phyloP scores from a whole-genome alignment of 1,140 invertebrate species.

The Eriosoma lanigerum region DNA sequence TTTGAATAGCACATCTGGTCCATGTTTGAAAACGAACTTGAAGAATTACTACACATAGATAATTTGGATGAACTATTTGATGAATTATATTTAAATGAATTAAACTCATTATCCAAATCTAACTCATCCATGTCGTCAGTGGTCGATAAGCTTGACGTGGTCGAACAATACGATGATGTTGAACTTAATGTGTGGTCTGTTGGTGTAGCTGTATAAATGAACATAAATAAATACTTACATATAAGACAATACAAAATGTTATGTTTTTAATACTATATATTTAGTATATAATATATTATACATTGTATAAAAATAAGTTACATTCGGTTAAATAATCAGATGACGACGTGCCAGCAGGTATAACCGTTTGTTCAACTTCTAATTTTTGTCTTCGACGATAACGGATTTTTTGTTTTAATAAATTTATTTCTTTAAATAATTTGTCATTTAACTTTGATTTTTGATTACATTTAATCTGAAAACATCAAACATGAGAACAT shows the following conservation, averaged over 20 bases:
- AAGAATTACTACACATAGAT: slow-evolving; percentile 61
- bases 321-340: slow-evolving; percentile 27
- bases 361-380: slow-evolving; percentile 59
- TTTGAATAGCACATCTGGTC: slow-evolving; percentile 56
- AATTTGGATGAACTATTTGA: slow-evolving; percentile 60
- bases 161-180: slow-evolving; percentile 61
- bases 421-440: slow-evolving; percentile 66
- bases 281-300: too few relatives aligned
- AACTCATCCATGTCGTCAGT: slow-evolving; percentile 62
- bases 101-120: slow-evolving; percentile 60
- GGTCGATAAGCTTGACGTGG: slow-evolving; percentile 61
- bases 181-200: slow-evolving; percentile 63
- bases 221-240: too few relatives aligned
- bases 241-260: too few relatives aligned
- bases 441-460: slow-evolving; percentile 60
- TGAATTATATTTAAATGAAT: too few relatives aligned
- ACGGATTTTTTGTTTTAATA: slow-evolving; percentile 68
- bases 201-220: slow-evolving; percentile 56
- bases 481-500: neutral
- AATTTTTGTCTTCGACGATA: slow-evolving; percentile 62
- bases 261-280: too few relatives aligned
- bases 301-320: too few relatives aligned
- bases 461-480: slow-evolving; percentile 61
- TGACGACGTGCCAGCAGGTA: slow-evolving; percentile 4
- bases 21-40: slow-evolving; percentile 66